Conservation (phyloP, 2,888 invertebrate species). For the Epinotia brunnichana region DNA sequence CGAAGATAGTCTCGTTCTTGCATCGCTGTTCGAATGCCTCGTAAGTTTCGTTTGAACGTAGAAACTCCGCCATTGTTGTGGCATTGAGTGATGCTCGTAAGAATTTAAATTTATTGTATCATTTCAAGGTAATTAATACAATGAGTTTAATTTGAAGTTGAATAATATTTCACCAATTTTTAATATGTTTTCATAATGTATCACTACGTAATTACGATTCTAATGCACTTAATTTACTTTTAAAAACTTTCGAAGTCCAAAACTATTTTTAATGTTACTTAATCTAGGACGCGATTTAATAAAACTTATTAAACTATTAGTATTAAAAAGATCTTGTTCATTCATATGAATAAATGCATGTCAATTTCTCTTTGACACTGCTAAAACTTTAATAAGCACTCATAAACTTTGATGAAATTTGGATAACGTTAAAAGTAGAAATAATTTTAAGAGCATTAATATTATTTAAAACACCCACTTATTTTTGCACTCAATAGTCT, state of each 20-base stretch:
- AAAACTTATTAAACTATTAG: background rate
- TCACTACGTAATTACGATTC: background rate
- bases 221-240: background rate
- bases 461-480: background rate
- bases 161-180: too few species aligned
- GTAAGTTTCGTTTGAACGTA: slow-evolving; percentile 64
- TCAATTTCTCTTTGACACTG: background rate
- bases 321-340: background rate
- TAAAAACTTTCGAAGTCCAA: background rate
- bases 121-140: background rate
- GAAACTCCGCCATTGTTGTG: slow-evolving; percentile 63
- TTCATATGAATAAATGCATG: background rate
- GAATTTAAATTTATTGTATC: background rate
- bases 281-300: background rate
- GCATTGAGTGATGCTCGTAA: slow-evolving; percentile 9
- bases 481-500: background rate
- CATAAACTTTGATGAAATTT: background rate
- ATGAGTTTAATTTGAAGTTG: background rate
- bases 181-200: background rate
- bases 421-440: background rate
- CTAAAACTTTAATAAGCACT: slow-evolving; percentile 23
- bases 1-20: slow-evolving; percentile 75
- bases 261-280: background rate
- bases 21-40: slow-evolving; percentile 68
- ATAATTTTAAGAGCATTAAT: background rate